Percentiles rank a stretch among this genome's conserved stretches.
phyloP scores from a whole-genome alignment of 2,888 invertebrate genomes.

The Lasioglossum figueresi region DNA sequence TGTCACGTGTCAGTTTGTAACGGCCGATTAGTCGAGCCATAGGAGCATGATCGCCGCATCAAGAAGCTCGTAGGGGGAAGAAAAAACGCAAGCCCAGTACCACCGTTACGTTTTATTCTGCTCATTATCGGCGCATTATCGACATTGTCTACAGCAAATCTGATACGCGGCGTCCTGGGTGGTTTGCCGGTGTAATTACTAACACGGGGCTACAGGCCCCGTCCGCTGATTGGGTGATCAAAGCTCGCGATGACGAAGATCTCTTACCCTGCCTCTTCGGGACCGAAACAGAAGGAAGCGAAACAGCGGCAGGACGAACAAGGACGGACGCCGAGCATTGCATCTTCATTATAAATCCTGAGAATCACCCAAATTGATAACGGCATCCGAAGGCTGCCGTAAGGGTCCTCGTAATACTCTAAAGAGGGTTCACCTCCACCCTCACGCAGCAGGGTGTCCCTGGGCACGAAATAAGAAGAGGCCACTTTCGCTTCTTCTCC shows the following conservation, averaged over 20 bases:
- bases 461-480: constrained; percentile 72
- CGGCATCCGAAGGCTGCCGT: constrained; percentile 78
- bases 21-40: not conserved
- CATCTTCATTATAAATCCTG: constrained; percentile 81
- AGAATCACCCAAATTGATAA: constrained; percentile 82
- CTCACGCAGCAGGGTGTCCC: constrained; percentile 77
- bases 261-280: constrained; percentile 27
- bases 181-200: constrained; percentile 76
- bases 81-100: constrained; percentile 8
- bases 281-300: constrained; percentile 12
- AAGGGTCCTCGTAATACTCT: constrained; percentile 67
- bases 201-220: constrained; percentile 64
- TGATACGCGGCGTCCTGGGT: constrained; percentile 73
- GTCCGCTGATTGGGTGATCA: constrained; percentile 70
- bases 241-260: constrained; percentile 67
- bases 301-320: constrained; percentile 28
- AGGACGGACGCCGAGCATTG: constrained; percentile 72
- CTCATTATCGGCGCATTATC: constrained; percentile 52
- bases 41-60: not conserved
- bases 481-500: constrained; percentile 53
- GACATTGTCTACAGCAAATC: constrained; percentile 49
- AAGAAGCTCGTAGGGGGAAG: not conserved
- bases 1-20: too few species aligned
- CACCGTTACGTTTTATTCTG: not conserved
- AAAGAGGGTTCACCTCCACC: constrained; percentile 77